Evolutionary conservation across 1,140 invertebrate genomes (phyloP).

Genomic region (Orius laevigatus): DNA sequence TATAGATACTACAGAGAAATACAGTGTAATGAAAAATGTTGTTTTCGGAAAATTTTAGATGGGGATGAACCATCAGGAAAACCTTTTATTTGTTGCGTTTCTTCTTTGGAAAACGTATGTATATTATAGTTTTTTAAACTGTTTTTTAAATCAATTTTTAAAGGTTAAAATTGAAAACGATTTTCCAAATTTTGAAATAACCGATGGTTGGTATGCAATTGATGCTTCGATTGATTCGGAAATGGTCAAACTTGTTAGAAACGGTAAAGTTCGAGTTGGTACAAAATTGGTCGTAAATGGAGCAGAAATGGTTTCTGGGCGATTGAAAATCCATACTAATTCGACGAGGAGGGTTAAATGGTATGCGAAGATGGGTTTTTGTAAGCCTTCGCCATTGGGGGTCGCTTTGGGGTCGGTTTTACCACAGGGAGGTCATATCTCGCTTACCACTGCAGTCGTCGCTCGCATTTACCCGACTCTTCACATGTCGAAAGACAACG

Average conservation of each 20-base stretch:
- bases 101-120: slow-evolving; percentile 11
- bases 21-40: slow-evolving; percentile 48
- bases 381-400: slow-evolving; percentile 36
- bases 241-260: slow-evolving; percentile 36
- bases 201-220: slow-evolving; percentile 67
- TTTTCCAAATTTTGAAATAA: slow-evolving; percentile 33
- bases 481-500: slow-evolving; percentile 40
- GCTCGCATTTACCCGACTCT: slow-evolving; percentile 50
- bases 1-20: slow-evolving; percentile 73
- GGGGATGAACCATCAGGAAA: slow-evolving; percentile 53
- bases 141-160: slow-evolving; percentile 7
- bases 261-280: slow-evolving; percentile 44
- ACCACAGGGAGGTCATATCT: slow-evolving; percentile 44
- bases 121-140: slow-evolving; percentile 1
- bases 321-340: slow-evolving; percentile 54
- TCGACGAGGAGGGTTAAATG: slow-evolving; percentile 47
- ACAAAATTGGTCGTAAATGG: slow-evolving; percentile 53
- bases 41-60: slow-evolving; percentile 58
- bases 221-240: slow-evolving; percentile 40
- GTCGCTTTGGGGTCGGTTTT: slow-evolving; percentile 36
- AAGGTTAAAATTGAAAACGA: slow-evolving; percentile 2
- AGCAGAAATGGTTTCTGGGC: slow-evolving; percentile 46
- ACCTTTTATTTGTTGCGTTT: slow-evolving; percentile 13
- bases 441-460: slow-evolving; percentile 38
- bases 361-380: slow-evolving; percentile 49